phyloP scores from a whole-genome alignment of 2,797 vertebrate genomes.

The Paratrypauchen microcephalus region DNA sequence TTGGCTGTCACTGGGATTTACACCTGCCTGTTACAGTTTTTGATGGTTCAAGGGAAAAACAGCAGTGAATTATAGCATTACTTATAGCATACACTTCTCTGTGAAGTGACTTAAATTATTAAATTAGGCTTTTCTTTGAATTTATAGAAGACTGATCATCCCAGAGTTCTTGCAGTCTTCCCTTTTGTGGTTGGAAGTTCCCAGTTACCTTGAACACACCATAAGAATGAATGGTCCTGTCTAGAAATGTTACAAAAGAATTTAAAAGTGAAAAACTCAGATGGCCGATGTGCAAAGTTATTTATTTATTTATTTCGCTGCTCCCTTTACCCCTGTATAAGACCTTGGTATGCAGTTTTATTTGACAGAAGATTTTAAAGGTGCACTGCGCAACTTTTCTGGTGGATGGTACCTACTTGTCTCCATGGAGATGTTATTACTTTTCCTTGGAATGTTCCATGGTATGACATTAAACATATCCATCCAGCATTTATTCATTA shows the following conservation, averaged over 20 bases:
- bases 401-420: too few relatives aligned
- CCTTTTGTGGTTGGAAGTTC: background rate
- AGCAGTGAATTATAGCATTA: background rate
- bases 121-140: background rate
- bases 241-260: background rate
- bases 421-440: too few relatives aligned
- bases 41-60: background rate
- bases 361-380: too few relatives aligned
- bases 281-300: too few relatives aligned
- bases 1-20: constrained; percentile 9
- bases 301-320: too few relatives aligned
- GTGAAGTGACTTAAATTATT: background rate
- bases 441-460: too few relatives aligned
- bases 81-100: background rate
- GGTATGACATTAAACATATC: too few relatives aligned
- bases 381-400: too few relatives aligned
- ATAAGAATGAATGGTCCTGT: background rate
- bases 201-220: background rate
- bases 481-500: too few relatives aligned
- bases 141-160: background rate
- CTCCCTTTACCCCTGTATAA: too few relatives aligned
- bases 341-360: too few relatives aligned
- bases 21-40: constrained; percentile 3
- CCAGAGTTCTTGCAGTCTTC: background rate
- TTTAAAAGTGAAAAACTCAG: too few relatives aligned